These are phyloP conservation scores for Artemisiospiza belli DNA, from an alignment of 2,113 vertebrate species.

Conservation along the genomic window DNA sequence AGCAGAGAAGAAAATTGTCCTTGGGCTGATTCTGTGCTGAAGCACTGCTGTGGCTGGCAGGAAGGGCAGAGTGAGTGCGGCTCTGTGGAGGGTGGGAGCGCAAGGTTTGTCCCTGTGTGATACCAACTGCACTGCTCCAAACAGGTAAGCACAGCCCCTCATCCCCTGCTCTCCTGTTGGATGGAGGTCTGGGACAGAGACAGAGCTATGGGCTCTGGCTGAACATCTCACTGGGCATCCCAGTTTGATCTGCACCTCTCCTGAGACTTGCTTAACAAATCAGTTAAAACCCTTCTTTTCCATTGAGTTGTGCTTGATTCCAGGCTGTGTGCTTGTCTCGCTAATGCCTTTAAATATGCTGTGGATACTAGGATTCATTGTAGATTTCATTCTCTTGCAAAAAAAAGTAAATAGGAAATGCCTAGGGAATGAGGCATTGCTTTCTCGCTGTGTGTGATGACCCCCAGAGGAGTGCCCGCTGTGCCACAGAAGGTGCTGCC, in stretches of 20 bases:
- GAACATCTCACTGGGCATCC: neutral
- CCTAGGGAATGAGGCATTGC: neutral
- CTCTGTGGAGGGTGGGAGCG: fast-evolving
- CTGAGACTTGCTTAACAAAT: neutral
- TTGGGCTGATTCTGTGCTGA: neutral
- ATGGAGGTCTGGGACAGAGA: neutral
- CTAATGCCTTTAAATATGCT: neutral
- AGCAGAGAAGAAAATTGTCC: neutral
- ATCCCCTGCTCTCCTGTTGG: neutral
- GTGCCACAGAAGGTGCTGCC: neutral
- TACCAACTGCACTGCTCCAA: fast-evolving
- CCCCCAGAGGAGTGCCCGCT: fast-evolving
- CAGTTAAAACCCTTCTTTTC: neutral
- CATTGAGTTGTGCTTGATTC: neutral
- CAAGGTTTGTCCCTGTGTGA: fast-evolving
- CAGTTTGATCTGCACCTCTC: neutral
- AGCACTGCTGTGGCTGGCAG: neutral
- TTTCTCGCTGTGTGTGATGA: neutral
- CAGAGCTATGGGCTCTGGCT: neutral
- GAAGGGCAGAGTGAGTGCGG: neutral
- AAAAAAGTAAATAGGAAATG: neutral
- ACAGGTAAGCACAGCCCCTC: neutral
- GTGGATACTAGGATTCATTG: neutral
- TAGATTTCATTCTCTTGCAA: neutral
- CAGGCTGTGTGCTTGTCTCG: neutral